These are phyloP conservation scores for Dendrolimus punctatus DNA, from an alignment of 1,140 invertebrate species.

Conservation along the genomic window DNA sequence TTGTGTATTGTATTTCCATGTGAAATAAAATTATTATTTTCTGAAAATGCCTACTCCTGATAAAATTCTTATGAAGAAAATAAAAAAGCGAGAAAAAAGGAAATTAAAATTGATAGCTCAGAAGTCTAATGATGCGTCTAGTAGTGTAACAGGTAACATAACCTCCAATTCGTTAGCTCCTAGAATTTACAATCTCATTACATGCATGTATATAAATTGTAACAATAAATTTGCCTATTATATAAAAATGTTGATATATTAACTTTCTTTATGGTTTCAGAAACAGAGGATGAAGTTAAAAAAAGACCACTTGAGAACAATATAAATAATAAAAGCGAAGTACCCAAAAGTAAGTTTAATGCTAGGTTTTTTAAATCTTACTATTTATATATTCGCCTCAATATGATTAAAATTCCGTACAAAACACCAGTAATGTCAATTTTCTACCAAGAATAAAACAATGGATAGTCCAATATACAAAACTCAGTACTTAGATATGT, in stretches of 20 bases:
- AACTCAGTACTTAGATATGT: too few species aligned
- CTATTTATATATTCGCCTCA: neutral
- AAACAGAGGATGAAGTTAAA: constrained; percentile 14
- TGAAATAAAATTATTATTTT: neutral
- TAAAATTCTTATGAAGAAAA: constrained; percentile 84
- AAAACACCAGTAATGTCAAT: too few species aligned
- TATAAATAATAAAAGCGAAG: constrained; percentile 14
- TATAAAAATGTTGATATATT: constrained; percentile 4
- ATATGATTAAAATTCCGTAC: too few species aligned
- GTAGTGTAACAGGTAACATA: constrained; percentile 36
- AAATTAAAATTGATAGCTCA: constrained; percentile 75
- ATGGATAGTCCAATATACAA: too few species aligned
- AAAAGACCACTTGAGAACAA: constrained; percentile 34
- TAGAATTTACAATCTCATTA: too few species aligned
- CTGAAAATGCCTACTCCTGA: constrained; percentile 80
- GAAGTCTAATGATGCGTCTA: constrained; percentile 63
- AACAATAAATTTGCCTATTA: too few species aligned
- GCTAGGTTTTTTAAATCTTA: constrained; percentile 1
- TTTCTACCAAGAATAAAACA: too few species aligned
- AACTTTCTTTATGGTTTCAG: constrained; percentile 16
- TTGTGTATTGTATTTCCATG: constrained; percentile 10
- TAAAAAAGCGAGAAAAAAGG: constrained; percentile 82
- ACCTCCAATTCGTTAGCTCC: constrained; percentile 20
- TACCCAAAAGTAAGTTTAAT: constrained; percentile 31
- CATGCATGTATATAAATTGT: too few species aligned